A percentile compares a stretch with the other conserved stretches of the same genome.
Conservation (phyloP, 2,113 vertebrate species). For the Cynocephalus volans region DNA sequence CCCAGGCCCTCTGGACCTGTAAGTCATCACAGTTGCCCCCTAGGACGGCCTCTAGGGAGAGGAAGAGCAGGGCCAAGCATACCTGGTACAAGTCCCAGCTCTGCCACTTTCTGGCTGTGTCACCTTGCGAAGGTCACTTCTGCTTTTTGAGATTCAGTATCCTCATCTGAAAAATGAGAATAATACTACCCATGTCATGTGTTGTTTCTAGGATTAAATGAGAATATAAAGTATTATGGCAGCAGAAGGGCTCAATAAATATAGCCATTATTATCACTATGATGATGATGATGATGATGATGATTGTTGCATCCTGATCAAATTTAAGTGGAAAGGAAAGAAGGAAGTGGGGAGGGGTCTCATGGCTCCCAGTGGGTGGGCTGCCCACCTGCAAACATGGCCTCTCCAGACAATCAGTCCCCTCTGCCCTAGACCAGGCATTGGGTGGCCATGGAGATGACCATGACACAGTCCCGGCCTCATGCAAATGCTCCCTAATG, state of each 20-base stretch:
- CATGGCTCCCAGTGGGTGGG: rapidly evolving
- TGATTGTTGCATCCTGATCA: no score
- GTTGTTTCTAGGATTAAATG: background rate
- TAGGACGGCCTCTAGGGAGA: background rate
- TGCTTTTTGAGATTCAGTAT: background rate
- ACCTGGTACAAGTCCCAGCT: background rate
- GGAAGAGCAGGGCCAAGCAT: background rate
- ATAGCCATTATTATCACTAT: rapidly evolving
- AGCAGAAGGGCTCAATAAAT: rapidly evolving
- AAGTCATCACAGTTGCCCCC: background rate
- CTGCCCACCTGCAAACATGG: rapidly evolving
- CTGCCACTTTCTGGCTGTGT: background rate
- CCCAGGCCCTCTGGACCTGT: background rate
- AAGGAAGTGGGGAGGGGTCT: background rate
- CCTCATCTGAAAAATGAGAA: background rate
- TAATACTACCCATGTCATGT: rapidly evolving
- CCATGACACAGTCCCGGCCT: background rate
- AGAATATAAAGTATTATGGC: background rate
- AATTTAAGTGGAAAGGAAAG: background rate
- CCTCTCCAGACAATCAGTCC: background rate
- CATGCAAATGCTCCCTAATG: rapidly evolving
- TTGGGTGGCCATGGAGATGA: background rate
- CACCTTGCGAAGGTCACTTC: background rate
- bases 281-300: background rate
- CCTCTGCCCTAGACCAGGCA: background rate